A percentile compares a stretch with the other conserved stretches of the same genome.
Conservation (phyloP, 2,888 invertebrate genomes). For the Athalia cordata region DNA sequence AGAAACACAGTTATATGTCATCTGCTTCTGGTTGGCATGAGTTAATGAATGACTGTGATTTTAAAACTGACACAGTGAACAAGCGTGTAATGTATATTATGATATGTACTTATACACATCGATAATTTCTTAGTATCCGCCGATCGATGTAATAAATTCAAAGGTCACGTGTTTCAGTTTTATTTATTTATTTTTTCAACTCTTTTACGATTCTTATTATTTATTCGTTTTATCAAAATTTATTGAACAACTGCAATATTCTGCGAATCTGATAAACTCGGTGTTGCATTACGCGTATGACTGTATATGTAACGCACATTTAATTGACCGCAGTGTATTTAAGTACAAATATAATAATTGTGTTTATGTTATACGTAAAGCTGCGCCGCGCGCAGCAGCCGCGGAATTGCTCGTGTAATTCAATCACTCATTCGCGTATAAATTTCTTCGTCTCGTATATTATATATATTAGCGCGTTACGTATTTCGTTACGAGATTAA, state of each 20-base stretch:
- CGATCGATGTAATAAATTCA: conserved; percentile 19
- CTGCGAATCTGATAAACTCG: conserved; percentile 26
- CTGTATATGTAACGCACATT: neutral
- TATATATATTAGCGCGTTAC: neutral
- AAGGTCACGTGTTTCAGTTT: neutral
- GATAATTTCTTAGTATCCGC: neutral
- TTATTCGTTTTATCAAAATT: neutral
- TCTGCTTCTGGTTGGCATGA: too few relatives aligned
- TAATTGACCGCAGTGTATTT: neutral
- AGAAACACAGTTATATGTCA: too few relatives aligned
- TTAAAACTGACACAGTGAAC: too few relatives aligned
- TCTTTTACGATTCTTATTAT: neutral
- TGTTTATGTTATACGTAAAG: neutral
- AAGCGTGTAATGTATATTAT: neutral
- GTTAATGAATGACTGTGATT: too few relatives aligned
- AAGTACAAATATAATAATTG: neutral
- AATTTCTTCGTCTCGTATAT: neutral
- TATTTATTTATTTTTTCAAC: neutral
- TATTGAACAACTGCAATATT: neutral
- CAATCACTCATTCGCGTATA: neutral
- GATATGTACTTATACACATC: neutral
- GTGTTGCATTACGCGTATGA: conserved; percentile 14
- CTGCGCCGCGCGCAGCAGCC: too few relatives aligned
- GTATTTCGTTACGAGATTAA: neutral
- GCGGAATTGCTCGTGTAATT: neutral